Evolutionary conservation across 2,888 invertebrate genomes (phyloP).

Genomic region (Elaeidobius kamerunicus): DNA sequence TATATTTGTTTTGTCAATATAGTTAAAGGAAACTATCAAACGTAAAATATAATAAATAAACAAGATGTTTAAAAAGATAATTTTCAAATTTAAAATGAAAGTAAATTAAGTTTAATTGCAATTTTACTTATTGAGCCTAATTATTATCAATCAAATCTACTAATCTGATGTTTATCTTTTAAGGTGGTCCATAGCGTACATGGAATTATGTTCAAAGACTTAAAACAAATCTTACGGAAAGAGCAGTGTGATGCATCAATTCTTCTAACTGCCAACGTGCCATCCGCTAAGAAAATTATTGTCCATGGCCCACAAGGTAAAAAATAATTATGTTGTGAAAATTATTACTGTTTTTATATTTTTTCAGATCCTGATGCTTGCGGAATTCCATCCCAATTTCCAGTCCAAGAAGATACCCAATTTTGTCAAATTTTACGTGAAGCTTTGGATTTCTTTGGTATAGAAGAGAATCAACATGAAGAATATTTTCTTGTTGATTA

Average conservation of each 20-base stretch:
- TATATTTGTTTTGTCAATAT: no score
- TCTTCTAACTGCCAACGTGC: constrained; percentile 96
- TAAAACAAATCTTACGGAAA: constrained; percentile 96
- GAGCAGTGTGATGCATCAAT: constrained; percentile 99
- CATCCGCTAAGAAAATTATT: constrained; percentile 97
- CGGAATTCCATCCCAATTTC: constrained; percentile 97
- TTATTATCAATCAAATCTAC: no score
- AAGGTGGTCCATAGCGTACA: constrained; percentile 97
- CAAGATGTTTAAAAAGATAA: no score
- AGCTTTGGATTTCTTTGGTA: constrained; percentile 94
- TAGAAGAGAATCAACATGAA: constrained; percentile 83
- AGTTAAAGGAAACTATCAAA: no score
- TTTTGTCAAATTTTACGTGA: constrained; percentile 94
- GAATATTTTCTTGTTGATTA: constrained; percentile 97
- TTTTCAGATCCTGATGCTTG: constrained; percentile 79
- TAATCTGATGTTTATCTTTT: constrained; percentile 39
- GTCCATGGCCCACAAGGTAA: constrained; percentile 86
- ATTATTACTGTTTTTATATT: background rate
- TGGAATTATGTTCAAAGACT: constrained; percentile 98
- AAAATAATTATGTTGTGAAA: background rate
- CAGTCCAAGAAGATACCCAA: constrained; percentile 96
- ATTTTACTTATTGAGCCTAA: no score
- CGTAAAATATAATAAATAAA: no score
- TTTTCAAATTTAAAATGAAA: no score
- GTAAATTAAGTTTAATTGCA: no score